phyloP scores from a whole-genome alignment of 1,140 invertebrate genomes.

The Philotrypesis tridentata region DNA sequence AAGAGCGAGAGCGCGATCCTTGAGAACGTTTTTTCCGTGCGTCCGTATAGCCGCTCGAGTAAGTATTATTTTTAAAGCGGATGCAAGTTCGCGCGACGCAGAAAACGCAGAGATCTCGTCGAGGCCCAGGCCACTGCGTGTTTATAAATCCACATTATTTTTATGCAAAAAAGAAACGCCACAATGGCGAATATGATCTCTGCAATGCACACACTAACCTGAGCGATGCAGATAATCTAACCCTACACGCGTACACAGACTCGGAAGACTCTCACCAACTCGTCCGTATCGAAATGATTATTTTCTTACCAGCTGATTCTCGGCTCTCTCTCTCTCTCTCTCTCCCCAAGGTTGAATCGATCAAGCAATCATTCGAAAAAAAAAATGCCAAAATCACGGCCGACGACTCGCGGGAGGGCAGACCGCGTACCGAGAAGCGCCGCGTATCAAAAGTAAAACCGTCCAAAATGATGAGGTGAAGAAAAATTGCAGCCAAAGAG shows the following conservation, averaged over 20 bases:
- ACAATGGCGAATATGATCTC: slow-evolving; percentile 45
- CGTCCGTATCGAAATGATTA: background rate
- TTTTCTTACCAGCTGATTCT: background rate
- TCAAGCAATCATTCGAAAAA: slow-evolving; percentile 14
- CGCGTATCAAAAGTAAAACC: slow-evolving; percentile 14
- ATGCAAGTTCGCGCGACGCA: slow-evolving; percentile 25
- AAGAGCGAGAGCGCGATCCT: background rate
- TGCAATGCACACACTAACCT: slow-evolving; percentile 36
- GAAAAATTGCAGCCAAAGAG: background rate
- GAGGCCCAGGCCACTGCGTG: background rate
- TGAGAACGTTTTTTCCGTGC: background rate
- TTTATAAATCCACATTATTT: slow-evolving; percentile 32
- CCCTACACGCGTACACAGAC: no score
- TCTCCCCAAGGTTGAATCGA: slow-evolving; percentile 9
- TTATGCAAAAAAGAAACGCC: slow-evolving; percentile 40
- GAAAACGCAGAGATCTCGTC: background rate
- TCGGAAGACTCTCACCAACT: no score
- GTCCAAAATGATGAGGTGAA: background rate
- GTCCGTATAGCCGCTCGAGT: background rate
- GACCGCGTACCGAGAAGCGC: background rate
- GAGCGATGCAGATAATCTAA: background rate
- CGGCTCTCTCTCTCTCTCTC: no score
- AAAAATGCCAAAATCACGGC: background rate
- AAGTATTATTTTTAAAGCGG: slow-evolving; percentile 47
- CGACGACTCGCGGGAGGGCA: background rate